These are phyloP conservation scores for Lepidochitona cinerea DNA, from an alignment of 2,888 invertebrate genomes.

Conservation along the genomic window DNA sequence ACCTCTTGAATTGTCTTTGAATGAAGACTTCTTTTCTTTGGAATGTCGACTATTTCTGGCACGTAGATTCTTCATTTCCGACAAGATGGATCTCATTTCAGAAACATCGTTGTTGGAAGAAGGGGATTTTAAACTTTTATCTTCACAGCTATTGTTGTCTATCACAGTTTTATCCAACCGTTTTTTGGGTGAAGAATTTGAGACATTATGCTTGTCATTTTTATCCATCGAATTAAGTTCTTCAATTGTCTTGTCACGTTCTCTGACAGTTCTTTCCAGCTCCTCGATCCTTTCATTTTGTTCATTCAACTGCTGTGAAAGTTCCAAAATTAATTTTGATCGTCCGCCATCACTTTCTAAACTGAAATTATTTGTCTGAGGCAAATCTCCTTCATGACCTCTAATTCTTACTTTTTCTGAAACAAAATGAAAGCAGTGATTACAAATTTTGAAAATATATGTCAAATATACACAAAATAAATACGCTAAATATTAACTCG, in stretches of 20 bases:
- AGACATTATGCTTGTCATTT: background rate
- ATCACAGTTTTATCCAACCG: constrained; percentile 9
- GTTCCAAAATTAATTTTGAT: constrained; percentile 50
- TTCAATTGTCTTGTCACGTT: constrained; percentile 43
- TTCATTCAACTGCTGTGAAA: constrained; percentile 57
- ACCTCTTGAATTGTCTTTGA: constrained; percentile 22
- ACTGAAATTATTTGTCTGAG: too few relatives aligned
- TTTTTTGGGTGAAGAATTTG: constrained; percentile 8
- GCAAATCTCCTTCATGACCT: too few relatives aligned
- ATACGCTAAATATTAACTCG: too few relatives aligned
- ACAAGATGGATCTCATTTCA: constrained; percentile 5
- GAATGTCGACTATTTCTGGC: constrained; percentile 3
- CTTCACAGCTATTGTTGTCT: too few relatives aligned
- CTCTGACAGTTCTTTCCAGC: constrained; percentile 40
- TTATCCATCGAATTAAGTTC: background rate
- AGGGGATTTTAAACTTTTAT: too few relatives aligned
- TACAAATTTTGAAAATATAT: too few relatives aligned
- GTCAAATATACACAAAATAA: too few relatives aligned
- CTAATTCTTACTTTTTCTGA: too few relatives aligned
- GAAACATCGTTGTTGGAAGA: too few relatives aligned
- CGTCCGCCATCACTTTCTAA: constrained; percentile 7
- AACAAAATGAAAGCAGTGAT: too few relatives aligned
- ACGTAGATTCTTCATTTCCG: constrained; percentile 8
- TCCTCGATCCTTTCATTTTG: constrained; percentile 46
- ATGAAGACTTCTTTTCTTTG: background rate